Percentiles rank a stretch among this genome's conserved stretches.
These are phyloP conservation scores for Colostygia pectinataria DNA, from an alignment of 2,888 invertebrate species.

Conservation along the genomic window DNA sequence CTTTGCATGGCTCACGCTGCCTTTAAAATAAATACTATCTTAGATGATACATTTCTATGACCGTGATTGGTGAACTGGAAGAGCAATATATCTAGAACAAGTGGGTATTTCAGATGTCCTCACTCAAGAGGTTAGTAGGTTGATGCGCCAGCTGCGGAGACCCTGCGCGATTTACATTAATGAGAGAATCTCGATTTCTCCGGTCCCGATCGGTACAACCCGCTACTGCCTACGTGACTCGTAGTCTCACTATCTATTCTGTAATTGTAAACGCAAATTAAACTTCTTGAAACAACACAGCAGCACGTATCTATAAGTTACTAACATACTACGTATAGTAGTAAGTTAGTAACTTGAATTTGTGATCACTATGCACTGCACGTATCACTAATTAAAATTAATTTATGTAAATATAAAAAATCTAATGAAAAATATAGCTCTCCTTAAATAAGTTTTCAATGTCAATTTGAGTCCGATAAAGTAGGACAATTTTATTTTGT, in stretches of 20 bases:
- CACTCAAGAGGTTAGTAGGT: slow-evolving; percentile 71
- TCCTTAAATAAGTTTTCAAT: too few relatives aligned
- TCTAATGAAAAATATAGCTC: too few relatives aligned
- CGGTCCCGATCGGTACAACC: slow-evolving; percentile 56
- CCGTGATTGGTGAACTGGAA: slow-evolving; percentile 6
- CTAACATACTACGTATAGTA: too few relatives aligned
- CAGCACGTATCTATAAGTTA: slow-evolving; percentile 24
- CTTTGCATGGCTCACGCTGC: slow-evolving; percentile 50
- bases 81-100: slow-evolving; percentile 15
- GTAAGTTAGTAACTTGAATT: too few relatives aligned
- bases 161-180: slow-evolving; percentile 69
- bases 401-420: too few relatives aligned
- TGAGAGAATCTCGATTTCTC: slow-evolving; percentile 72
- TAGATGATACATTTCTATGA: slow-evolving; percentile 25
- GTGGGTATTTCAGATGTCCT: slow-evolving; percentile 47
- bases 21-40: slow-evolving; percentile 43
- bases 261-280: slow-evolving; percentile 55
- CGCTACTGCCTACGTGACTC: slow-evolving; percentile 60
- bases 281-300: slow-evolving; percentile 46
- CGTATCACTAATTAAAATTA: too few relatives aligned
- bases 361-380: too few relatives aligned
- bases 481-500: not conserved
- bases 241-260: slow-evolving; percentile 48
- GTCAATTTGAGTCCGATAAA: too few relatives aligned
- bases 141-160: slow-evolving; percentile 55